Evolutionary conservation across 2,888 invertebrate species (phyloP).

Genomic region (Achlya flavicornis): DNA sequence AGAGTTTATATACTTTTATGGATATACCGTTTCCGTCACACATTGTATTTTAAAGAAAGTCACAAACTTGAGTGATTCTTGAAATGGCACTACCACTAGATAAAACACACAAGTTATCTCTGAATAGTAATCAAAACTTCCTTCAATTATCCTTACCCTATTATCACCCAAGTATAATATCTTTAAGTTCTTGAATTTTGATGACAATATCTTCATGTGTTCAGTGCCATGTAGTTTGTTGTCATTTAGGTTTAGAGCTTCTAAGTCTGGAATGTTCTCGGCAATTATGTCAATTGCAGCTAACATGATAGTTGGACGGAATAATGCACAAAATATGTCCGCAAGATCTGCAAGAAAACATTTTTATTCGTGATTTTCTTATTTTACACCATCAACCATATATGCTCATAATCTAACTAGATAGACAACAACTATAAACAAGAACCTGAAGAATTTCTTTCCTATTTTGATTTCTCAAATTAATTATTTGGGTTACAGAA

Average conservation of each 20-base stretch:
- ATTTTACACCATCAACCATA: no score
- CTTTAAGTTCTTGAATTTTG: slow-evolving; percentile 88
- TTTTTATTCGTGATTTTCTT: background rate
- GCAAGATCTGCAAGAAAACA: slow-evolving; percentile 81
- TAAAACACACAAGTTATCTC: background rate
- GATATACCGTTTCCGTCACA: no score
- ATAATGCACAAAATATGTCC: slow-evolving; percentile 90
- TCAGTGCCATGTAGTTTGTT: slow-evolving; percentile 89
- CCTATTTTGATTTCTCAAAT: background rate
- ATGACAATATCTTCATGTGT: slow-evolving; percentile 85
- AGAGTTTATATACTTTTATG: no score
- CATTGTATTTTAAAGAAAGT: no score
- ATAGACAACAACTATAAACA: no score
- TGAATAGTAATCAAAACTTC: background rate
- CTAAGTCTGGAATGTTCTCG: slow-evolving; percentile 92
- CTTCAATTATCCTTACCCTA: slow-evolving; percentile 84
- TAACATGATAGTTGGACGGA: slow-evolving; percentile 88
- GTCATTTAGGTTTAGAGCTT: slow-evolving; percentile 91
- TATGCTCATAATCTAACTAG: no score
- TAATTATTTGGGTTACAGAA: no score
- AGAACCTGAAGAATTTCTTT: no score
- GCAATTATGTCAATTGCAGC: slow-evolving; percentile 91
- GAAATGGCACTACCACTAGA: no score
- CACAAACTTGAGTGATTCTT: no score
- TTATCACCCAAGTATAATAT: slow-evolving; percentile 92